Conservation (phyloP, 2,888 invertebrate species). For the Teinopalpus imperialis region DNA sequence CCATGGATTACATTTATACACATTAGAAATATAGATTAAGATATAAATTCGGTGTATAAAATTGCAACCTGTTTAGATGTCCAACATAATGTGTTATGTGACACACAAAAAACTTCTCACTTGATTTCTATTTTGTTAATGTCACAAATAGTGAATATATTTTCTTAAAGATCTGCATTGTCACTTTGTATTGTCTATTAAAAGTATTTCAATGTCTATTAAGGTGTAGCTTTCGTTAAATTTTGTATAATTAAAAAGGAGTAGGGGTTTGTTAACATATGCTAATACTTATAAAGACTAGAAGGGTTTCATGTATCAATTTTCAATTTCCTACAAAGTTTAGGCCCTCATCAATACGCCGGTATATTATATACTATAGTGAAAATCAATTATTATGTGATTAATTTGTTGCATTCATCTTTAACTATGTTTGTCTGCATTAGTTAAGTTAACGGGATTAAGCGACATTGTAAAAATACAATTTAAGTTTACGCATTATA, state of each 20-base stretch:
- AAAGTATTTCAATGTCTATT: conserved; percentile 42
- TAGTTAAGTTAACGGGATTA: conserved; percentile 51
- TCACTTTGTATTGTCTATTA: conserved; percentile 47
- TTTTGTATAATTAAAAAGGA: conserved; percentile 31
- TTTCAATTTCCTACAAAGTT: too few species aligned
- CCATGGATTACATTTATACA: conserved; percentile 45
- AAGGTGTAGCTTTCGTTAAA: conserved; percentile 40
- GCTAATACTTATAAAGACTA: too few species aligned
- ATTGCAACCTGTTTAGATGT: conserved; percentile 39
- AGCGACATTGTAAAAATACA: conserved; percentile 58
- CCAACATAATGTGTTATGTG: conserved; percentile 46
- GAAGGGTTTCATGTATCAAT: too few species aligned
- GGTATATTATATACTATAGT: too few species aligned
- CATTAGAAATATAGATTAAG: conserved; percentile 43
- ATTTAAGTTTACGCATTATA: conserved; percentile 55
- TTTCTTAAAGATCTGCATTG: conserved; percentile 55
- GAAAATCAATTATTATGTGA: conserved; percentile 18
- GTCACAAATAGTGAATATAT: conserved; percentile 60
- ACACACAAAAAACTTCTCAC: too few species aligned
- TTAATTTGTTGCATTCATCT: conserved; percentile 30
- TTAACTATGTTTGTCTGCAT: conserved; percentile 51
- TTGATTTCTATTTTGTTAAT: conserved; percentile 47
- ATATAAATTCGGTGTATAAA: conserved; percentile 65
- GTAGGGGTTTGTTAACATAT: too few species aligned
- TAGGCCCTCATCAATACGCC: too few species aligned